Percentiles rank a stretch among this genome's conserved stretches.
Evolutionary conservation across 2,113 vertebrate species (phyloP).

Genomic region (Neodon shergylaensis): DNA sequence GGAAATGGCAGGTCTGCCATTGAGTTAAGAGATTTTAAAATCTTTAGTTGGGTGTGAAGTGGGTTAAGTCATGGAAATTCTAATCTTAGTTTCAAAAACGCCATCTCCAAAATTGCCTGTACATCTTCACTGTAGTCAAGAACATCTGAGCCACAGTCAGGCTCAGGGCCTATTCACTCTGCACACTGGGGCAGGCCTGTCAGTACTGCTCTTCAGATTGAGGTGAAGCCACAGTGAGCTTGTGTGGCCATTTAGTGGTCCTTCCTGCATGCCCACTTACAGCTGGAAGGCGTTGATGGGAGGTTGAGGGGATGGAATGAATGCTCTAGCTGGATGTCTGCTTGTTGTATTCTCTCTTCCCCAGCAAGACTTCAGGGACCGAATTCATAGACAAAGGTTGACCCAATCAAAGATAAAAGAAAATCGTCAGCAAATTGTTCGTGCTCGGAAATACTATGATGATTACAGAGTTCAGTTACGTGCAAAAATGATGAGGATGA

Average conservation of each 20-base stretch:
- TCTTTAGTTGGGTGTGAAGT: neutral
- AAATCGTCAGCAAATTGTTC: conserved; percentile 90
- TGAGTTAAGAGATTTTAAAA: neutral
- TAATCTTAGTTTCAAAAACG: neutral
- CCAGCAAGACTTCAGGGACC: conserved; percentile 93
- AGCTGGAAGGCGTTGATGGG: neutral
- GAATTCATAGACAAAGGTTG: conserved; percentile 89
- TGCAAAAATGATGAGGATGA: conserved; percentile 91
- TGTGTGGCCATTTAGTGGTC: neutral
- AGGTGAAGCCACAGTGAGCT: neutral
- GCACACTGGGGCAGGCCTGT: neutral
- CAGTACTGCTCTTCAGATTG: neutral
- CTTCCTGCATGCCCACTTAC: neutral
- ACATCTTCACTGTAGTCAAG: neutral
- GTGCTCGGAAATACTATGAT: conserved; percentile 92
- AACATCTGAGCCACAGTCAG: neutral
- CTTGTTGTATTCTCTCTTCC: neutral
- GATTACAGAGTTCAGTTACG: conserved; percentile 93
- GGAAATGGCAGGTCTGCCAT: neutral
- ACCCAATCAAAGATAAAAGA: conserved; percentile 90
- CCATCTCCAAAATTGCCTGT: neutral
- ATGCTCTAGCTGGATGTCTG: neutral
- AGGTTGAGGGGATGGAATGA: neutral
- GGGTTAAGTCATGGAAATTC: neutral
- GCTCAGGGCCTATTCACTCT: neutral